Conservation (phyloP, 2,797 vertebrate species). For the Tauraco hartlaubi region DNA sequence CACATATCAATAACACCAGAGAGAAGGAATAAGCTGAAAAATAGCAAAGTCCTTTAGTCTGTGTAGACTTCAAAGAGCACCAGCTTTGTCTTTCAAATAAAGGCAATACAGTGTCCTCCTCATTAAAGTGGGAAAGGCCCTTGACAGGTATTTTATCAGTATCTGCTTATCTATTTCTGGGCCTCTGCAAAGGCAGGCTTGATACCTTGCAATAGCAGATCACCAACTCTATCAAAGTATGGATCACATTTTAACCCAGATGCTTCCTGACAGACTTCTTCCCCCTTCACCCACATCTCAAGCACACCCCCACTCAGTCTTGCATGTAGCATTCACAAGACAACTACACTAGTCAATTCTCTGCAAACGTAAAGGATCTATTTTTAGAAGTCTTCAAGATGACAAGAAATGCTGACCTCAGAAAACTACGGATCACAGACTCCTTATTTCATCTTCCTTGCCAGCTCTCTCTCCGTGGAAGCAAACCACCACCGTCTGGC, state of each 20-base stretch:
- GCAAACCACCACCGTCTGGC: neutral
- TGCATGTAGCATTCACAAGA: neutral
- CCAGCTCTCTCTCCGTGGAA: neutral
- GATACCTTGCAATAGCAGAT: neutral
- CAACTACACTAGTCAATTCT: neutral
- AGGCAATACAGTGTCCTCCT: neutral
- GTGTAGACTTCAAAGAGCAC: neutral
- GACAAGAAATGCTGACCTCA: slow-evolving; percentile 31
- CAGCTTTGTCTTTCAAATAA: neutral
- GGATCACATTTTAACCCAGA: neutral
- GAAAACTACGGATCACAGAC: slow-evolving; percentile 5
- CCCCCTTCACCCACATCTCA: neutral
- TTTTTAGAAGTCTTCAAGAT: slow-evolving; percentile 30
- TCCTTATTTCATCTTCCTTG: neutral
- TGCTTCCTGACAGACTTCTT: neutral
- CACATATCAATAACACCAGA: neutral
- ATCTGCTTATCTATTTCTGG: neutral
- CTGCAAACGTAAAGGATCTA: neutral
- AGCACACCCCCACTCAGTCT: neutral
- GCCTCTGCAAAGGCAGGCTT: neutral
- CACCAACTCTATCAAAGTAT: neutral
- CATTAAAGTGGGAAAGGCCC: neutral
- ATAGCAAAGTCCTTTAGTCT: neutral
- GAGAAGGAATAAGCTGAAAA: slow-evolving; percentile 22
- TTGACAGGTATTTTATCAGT: neutral